A percentile compares a stretch with the other conserved stretches of the same genome.
These are phyloP conservation scores for Trichomalopsis sarcophagae DNA, from an alignment of 1,140 invertebrate species.

Conservation along the genomic window DNA sequence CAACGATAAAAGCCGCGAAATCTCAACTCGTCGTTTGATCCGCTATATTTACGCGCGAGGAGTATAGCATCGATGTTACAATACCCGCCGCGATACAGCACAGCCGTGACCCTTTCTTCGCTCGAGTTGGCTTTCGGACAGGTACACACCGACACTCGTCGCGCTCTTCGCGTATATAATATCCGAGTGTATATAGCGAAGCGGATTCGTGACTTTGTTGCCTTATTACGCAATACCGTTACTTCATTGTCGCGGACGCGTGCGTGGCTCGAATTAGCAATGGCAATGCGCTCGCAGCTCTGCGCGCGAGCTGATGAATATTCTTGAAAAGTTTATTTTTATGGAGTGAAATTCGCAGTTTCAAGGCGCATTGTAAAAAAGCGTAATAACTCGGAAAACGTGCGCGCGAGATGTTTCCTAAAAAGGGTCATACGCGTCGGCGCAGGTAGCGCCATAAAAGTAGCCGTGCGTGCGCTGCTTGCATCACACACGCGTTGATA, in stretches of 20 bases:
- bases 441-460: slow-evolving; percentile 8
- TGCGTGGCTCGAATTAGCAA: not conserved
- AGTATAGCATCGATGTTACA: too few relatives aligned
- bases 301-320: too few relatives aligned
- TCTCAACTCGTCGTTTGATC: too few relatives aligned
- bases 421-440: not conserved
- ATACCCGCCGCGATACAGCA: not conserved
- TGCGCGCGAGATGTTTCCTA: slow-evolving; percentile 10
- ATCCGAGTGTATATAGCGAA: not conserved
- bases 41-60: too few relatives aligned
- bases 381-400: too few relatives aligned
- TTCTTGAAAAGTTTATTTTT: not conserved
- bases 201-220: not conserved
- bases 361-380: not conserved
- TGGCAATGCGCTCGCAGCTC: too few relatives aligned
- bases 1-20: too few relatives aligned
- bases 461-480: not conserved
- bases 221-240: slow-evolving; percentile 21
- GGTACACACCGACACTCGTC: too few relatives aligned
- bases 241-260: not conserved
- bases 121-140: not conserved
- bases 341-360: not conserved
- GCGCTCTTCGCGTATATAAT: too few relatives aligned
- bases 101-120: not conserved
- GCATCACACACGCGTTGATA: slow-evolving; percentile 17